A percentile compares a stretch with the other conserved stretches of the same genome.
These are phyloP conservation scores for Bettongia penicillata DNA, from an alignment of 2,113 vertebrate species.

Conservation along the genomic window DNA sequence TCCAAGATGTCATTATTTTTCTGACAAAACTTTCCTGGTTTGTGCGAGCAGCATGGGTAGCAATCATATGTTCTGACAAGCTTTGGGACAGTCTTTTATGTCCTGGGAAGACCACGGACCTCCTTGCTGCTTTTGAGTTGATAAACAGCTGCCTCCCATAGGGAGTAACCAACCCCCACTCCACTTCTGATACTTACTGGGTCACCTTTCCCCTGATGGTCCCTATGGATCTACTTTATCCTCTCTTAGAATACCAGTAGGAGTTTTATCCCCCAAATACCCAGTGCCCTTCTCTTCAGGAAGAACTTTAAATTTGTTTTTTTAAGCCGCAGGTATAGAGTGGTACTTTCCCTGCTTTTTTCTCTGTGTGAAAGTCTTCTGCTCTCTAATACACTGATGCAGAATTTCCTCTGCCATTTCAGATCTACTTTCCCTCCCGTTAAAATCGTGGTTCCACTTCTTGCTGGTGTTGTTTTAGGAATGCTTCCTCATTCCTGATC, in stretches of 20 bases:
- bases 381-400: not conserved
- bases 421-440: not conserved
- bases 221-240: not conserved
- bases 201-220: not conserved
- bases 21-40: no score
- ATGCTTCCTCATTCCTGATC: not conserved
- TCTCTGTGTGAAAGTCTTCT: not conserved
- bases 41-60: not conserved
- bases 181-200: not conserved
- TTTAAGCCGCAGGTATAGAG: not conserved
- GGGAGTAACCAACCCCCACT: not conserved
- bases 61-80: not conserved
- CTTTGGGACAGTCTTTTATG: not conserved
- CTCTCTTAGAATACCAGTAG: not conserved
- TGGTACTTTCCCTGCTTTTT: not conserved
- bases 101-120: not conserved
- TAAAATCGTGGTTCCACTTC: not conserved
- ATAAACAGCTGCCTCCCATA: not conserved
- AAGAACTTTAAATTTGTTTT: not conserved
- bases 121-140: not conserved
- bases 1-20: no score
- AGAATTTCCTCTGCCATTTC: not conserved
- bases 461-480: not conserved
- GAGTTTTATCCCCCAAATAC: not conserved
- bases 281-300: not conserved